These are phyloP conservation scores for Bombyx huttoni DNA, from an alignment of 2,888 invertebrate genomes.

Conservation along the genomic window DNA sequence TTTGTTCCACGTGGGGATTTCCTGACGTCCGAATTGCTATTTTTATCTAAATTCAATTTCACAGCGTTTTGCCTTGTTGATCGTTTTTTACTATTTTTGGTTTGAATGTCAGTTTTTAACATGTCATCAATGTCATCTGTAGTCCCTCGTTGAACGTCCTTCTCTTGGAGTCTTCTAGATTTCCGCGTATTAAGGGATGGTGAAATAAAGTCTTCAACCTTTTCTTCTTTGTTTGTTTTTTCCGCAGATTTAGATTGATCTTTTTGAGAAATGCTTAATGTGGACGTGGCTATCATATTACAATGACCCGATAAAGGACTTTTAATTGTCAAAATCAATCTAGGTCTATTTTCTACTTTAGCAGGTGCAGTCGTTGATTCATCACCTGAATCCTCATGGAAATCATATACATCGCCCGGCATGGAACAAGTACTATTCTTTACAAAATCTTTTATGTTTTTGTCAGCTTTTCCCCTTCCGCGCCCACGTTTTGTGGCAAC, in stretches of 20 bases:
- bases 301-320: slow-evolving; percentile 71
- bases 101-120: slow-evolving; percentile 74
- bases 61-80: slow-evolving; percentile 68
- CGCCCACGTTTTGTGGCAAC: slow-evolving; percentile 55
- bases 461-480: slow-evolving; percentile 65
- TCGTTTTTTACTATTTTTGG: slow-evolving; percentile 59
- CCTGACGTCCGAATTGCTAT: slow-evolving; percentile 41
- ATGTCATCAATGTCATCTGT: slow-evolving; percentile 94
- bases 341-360: slow-evolving; percentile 75
- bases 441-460: slow-evolving; percentile 56
- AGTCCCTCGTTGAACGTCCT: slow-evolving; percentile 81
- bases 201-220: slow-evolving; percentile 74
- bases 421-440: slow-evolving; percentile 71
- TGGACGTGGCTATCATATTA: slow-evolving; percentile 48
- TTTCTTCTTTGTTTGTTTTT: slow-evolving; percentile 51
- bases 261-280: slow-evolving; percentile 47
- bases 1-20: slow-evolving; percentile 78
- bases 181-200: slow-evolving; percentile 82
- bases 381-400: slow-evolving; percentile 91
- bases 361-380: slow-evolving; percentile 66
- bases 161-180: slow-evolving; percentile 84
- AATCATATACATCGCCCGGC: slow-evolving; percentile 89
- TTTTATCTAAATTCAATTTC: slow-evolving; percentile 36
- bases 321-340: slow-evolving; percentile 87
- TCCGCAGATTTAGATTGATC: slow-evolving; percentile 40